Base-by-base conservation (phyloP, 1,140 invertebrate genomes). In the Capitella teleta region DNA sequence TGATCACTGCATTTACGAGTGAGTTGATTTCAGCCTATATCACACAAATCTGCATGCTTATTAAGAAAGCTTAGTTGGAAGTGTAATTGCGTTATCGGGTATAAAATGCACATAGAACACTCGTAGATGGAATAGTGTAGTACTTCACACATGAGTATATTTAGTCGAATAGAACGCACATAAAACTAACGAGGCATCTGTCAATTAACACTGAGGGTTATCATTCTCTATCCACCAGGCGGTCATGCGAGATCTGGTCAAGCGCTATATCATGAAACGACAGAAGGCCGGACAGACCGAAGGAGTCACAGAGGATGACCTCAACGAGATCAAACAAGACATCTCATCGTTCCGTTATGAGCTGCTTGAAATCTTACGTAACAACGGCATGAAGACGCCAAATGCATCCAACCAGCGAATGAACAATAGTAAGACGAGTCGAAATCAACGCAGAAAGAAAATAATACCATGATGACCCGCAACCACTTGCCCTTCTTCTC, bases 271-370 rank as follows among this genome's bases (percentile, higher is more conserved):
- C 48, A 96, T 92, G 24, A 86, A 91, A 40, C 88, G 94, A 68
- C 91, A 96, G 72, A 75, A 90, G 32, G 89, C 94, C 61, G 84
- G 85, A 61, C 86, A 93, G 69, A 89, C 89, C n/a, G 91, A 95
- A 70, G 91, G 91, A n/a, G 92, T 97, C 5, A 96, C 91, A 0
- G 92, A 96, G 73, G 93, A 98, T 65, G 93, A 98, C 73, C 87
- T 97, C 26, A 97, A 96, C 72, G 93, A 98, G 77, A 95, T 98
- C 53, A 98, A 98, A 72, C 92, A 97, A 74, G 92, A 96, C 68
- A 94, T 98, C 50, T 70, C 64, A 5, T 63, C 67, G 43, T 70
- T 74, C 55, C 57, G 72, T 43, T 74, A 65, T 74, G 93, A 98
- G 72, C 77, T 98, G 5, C 84, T 97, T 32, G 91, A 97, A 75